Conservation (phyloP, 2,113 vertebrate genomes). For the Chaetura pelagica region DNA sequence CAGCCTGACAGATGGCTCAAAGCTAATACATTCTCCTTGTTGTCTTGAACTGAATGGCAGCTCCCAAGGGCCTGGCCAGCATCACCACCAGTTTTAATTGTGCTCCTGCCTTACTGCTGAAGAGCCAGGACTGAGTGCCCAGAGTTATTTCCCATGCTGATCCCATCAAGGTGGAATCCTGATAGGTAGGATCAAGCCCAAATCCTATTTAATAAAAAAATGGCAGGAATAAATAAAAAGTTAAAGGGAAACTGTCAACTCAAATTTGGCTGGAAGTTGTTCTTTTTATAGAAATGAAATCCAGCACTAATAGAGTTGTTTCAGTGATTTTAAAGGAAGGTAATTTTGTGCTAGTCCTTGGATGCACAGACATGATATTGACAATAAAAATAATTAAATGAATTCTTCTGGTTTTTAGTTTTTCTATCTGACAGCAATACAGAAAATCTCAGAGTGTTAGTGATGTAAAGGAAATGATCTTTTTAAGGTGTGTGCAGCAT, state of each 20-base stretch:
- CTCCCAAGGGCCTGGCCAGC: not conserved
- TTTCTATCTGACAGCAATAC: not conserved
- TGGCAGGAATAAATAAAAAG: conserved; percentile 6
- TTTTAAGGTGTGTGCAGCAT: rapidly evolving
- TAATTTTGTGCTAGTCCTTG: not conserved
- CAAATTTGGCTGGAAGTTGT: not conserved
- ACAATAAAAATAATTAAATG: not conserved
- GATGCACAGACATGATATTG: not conserved
- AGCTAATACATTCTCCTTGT: not conserved
- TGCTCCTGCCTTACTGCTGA: not conserved
- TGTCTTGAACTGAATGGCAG: not conserved
- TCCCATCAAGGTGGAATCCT: not conserved
- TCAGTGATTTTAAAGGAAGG: not conserved
- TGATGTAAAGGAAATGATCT: not conserved
- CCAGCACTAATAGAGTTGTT: not conserved
- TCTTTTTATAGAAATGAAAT: not conserved
- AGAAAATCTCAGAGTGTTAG: not conserved
- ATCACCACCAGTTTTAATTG: not conserved
- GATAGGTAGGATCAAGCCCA: not conserved
- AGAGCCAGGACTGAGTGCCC: not conserved
- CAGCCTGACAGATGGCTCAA: not conserved
- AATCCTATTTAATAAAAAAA: not conserved
- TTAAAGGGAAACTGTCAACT: conserved; percentile 18
- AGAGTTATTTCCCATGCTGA: not conserved
- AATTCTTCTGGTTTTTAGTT: not conserved